Evolutionary conservation across 92 coral and sea anemone species (phyloP).

Genomic region (Parazoanthus darwini): DNA sequence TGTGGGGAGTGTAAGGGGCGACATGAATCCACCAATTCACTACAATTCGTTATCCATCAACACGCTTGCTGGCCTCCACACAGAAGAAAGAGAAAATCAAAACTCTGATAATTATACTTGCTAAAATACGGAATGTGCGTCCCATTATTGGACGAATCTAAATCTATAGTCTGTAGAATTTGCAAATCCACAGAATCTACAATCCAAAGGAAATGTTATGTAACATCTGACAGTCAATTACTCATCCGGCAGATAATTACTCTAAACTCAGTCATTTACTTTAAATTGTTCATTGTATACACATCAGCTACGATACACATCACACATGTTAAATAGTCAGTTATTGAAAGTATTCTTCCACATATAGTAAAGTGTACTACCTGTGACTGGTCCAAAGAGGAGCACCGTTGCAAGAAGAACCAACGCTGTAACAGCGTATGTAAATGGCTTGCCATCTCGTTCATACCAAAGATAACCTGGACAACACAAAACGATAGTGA

Average conservation of each 20-base stretch:
- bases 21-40: not conserved
- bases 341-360: not conserved
- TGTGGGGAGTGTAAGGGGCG: not conserved
- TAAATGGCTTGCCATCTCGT: slow-evolving; percentile 49
- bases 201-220: too few relatives aligned
- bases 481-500: not conserved
- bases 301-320: too few relatives aligned
- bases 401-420: slow-evolving; percentile 34
- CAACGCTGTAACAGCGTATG: slow-evolving; percentile 37
- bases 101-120: not conserved
- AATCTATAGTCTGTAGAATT: too few relatives aligned
- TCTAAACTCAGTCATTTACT: not conserved
- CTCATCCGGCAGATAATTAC: not conserved
- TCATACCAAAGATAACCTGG: slow-evolving; percentile 53
- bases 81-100: not conserved
- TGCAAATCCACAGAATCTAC: too few relatives aligned
- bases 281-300: not conserved
- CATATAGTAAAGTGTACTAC: slow-evolving; percentile 10
- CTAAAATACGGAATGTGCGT: not conserved
- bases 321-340: not conserved
- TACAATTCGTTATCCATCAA: not conserved
- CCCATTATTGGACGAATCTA: too few relatives aligned
- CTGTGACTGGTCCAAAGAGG: slow-evolving; percentile 33
- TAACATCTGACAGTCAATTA: too few relatives aligned
- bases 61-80: not conserved